A percentile compares a stretch with the other conserved stretches of the same genome.
Conservation (phyloP, 92 coral and sea anemone species). For the Bergia sp. region DNA sequence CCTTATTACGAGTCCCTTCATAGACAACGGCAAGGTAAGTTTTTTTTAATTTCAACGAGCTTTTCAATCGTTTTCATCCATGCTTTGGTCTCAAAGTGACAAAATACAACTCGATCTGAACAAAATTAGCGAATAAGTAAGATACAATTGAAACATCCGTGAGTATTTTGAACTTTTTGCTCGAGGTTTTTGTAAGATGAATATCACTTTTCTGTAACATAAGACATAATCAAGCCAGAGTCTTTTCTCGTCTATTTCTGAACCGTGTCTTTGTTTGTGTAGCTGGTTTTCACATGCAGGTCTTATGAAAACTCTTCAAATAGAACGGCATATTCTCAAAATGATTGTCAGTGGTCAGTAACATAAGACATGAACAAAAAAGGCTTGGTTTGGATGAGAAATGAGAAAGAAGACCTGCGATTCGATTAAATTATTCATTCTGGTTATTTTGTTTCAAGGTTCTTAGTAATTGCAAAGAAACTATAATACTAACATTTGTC, state of each 20-base stretch:
- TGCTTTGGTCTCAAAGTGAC: neutral
- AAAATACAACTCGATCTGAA: neutral
- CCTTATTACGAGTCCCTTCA: neutral
- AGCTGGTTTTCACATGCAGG: conserved; percentile 32
- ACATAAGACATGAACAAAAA: neutral
- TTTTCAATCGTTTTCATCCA: neutral
- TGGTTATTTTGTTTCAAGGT: neutral
- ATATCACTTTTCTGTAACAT: neutral
- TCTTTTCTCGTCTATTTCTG: conserved; percentile 4
- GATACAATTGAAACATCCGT: neutral
- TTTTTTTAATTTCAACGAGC: neutral
- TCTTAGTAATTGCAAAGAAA: conserved; percentile 19
- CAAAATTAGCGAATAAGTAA: neutral
- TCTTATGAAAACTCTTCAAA: conserved; percentile 2
- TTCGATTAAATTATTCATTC: neutral
- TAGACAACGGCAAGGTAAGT: neutral
- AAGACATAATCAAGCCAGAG: neutral
- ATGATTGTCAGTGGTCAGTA: neutral
- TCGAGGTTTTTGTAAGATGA: neutral
- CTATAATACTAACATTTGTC: conserved; percentile 3
- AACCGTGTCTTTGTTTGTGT: conserved; percentile 3
- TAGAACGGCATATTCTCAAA: neutral
- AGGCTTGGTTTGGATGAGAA: neutral
- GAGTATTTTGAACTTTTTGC: neutral
- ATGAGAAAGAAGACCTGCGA: neutral